Base-by-base conservation (phyloP, 2,888 invertebrate genomes). In the Drosophila percnosoma region DNA sequence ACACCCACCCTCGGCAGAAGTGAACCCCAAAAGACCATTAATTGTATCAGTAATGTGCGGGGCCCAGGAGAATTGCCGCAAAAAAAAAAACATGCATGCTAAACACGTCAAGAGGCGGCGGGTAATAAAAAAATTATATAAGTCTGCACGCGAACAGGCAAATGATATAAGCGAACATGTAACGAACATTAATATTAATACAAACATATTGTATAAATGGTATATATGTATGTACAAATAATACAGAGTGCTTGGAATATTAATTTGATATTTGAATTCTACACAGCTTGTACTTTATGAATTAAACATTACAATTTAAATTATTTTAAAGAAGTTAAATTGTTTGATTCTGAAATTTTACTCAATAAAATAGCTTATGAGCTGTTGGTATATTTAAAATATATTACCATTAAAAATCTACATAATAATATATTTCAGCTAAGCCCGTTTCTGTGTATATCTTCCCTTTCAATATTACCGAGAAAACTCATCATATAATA, bases 61-160 rank as follows among this genome's bases (percentile, higher is more conserved):
- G 31, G 34, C 53, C 33, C 68, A 15, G 21, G 63, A 58, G 79
- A 40, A 8, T 48, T 63, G 29, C 38, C 60, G 66, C 54, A 48
- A 38, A 40, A 55, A 62, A 62, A 51, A 51, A 48, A 66, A 52
- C 80, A 24, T 70, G 84, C 89, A 80, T 83, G 85, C 78, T 59
- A 74, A 83, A 74, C 86, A 88, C 71, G 71, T 77, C 73, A 69
- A 66, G 10, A 54, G 64, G 60, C 62, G 84, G 31, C 63, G 67
- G 49, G 67, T 86, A 88, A 78, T 86, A 89, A 88, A 90, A 80
- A 83, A 88, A 86, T 88, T 87, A 86, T 83, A 86, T 90, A 83
- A 86, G 67, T 55, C 27, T 48, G 67, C 90, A 90, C 87, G 85
- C 89, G 74, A 83, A 49, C 61, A 31, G 68, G 49, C 66, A 63